Conservation (phyloP, 2,888 invertebrate genomes). For the Conus canariensis region DNA sequence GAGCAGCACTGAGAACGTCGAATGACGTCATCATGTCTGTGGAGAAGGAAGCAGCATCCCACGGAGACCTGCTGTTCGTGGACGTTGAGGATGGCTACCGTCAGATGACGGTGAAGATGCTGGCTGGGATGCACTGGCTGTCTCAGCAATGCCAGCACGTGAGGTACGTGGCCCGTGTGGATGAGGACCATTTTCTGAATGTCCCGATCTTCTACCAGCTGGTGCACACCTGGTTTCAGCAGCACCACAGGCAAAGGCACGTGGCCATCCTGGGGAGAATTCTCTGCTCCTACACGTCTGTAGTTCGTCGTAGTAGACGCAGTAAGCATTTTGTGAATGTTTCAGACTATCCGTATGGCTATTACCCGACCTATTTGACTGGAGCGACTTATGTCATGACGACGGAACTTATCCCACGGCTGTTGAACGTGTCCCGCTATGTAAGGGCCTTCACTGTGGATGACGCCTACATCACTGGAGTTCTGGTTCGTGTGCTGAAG, state of each 20-base stretch:
- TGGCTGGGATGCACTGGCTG: constrained; percentile 30
- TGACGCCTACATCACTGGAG: constrained; percentile 67
- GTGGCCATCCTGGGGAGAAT: constrained; percentile 53
- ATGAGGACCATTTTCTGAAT: constrained; percentile 47
- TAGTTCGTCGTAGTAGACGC: not conserved
- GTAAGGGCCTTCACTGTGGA: constrained; percentile 63
- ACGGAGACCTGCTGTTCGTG: constrained; percentile 31
- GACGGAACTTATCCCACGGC: constrained; percentile 51
- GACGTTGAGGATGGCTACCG: constrained; percentile 34
- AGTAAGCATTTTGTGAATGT: constrained; percentile 43
- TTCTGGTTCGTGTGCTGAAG: constrained; percentile 47
- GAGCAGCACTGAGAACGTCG: not conserved
- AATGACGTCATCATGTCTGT: not conserved
- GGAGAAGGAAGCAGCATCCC: not conserved
- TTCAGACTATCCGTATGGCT: constrained; percentile 51
- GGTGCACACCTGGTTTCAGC: not conserved
- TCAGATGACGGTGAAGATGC: constrained; percentile 35
- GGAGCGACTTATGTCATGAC: constrained; percentile 64
- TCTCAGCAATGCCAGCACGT: constrained; percentile 2
- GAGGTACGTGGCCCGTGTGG: constrained; percentile 18
- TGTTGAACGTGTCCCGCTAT: constrained; percentile 59
- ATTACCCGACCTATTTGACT: constrained; percentile 59
- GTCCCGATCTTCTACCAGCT: not conserved
- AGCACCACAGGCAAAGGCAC: not conserved
- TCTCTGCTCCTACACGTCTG: constrained; percentile 31